These are phyloP conservation scores for Chloebia gouldiae DNA, from an alignment of 2,113 vertebrate genomes.

Conservation along the genomic window DNA sequence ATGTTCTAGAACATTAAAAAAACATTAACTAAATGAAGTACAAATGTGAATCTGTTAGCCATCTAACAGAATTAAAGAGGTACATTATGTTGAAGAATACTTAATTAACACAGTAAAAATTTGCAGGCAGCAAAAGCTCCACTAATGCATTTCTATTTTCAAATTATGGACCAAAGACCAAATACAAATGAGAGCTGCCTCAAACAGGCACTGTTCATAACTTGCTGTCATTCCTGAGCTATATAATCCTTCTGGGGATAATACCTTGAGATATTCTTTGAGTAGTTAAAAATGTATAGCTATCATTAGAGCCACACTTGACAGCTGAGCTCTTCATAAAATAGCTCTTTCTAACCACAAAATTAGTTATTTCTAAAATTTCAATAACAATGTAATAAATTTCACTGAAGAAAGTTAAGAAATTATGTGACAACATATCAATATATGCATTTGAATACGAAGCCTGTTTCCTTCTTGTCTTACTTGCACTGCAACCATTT, in stretches of 20 bases:
- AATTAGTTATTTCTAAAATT: neutral
- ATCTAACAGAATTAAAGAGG: neutral
- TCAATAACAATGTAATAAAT: neutral
- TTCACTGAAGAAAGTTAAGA: neutral
- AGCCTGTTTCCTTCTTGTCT: neutral
- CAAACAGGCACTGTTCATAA: neutral
- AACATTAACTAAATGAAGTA: neutral
- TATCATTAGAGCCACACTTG: conserved; percentile 6
- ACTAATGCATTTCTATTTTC: neutral
- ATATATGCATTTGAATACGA: neutral
- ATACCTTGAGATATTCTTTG: conserved; percentile 3
- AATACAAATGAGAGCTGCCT: neutral
- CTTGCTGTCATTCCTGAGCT: neutral
- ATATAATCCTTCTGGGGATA: neutral
- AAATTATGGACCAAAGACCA: neutral
- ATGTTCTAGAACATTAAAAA: neutral
- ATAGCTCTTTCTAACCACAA: neutral
- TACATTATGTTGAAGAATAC: neutral
- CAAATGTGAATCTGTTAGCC: neutral
- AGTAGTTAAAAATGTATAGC: conserved; percentile 22
- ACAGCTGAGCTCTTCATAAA: neutral
- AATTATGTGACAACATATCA: neutral
- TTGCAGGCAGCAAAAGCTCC: neutral
- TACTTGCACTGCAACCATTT: neutral
- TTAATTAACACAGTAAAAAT: neutral